Evolutionary conservation across 2,113 vertebrate genomes (phyloP), one percentile per base, ranked within the genome.

Genomic region (Megaceryle maxima): DNA sequence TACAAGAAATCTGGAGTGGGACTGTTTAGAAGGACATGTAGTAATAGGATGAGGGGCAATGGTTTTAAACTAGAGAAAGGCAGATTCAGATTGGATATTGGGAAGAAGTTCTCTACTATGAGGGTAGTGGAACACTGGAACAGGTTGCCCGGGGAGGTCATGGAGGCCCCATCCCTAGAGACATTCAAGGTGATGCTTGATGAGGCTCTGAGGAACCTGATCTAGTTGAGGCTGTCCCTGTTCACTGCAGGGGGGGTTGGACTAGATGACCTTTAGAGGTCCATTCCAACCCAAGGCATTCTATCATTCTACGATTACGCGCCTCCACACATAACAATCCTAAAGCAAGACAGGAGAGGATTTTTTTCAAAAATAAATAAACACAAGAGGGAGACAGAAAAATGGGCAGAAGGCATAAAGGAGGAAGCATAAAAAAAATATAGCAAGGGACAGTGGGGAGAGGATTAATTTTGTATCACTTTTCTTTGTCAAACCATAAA

Each of bases 401-500:
- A 88, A 95, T 35, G 17, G 44, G 26, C 76, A 87, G 19, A 84
- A 90, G 90, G 44, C 86, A 50, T 55, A 73, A 68, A 73, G 16
- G 57, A 96, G 44, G 57, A 95, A 94, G 67, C 25, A 57, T 44
- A 73, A 92, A 93, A 88, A 93, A 88, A 95, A 87, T 87, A 92
- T 35, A 92, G 78, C 56, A 91, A 82, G 83, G 44, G 63, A 68
- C 11, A 7, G 26, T 31, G 37, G 70, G 72, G 48, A 84, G 82
- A 89, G 33, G 82, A 67, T 90, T 97, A 18, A 83, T 92, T 95
- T 91, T 96, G 55, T 89, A 95, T 94, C 64, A 41, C 41, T 95
- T 77, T 90, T 88, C 89, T 85, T 59, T 89, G 94, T 92, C 95
- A 97, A 95, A 95, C 80, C 67, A 92, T 97, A 95, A 97, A 96